Base-by-base conservation (phyloP, 2,797 vertebrate genomes). In the Valencia hispanica region DNA sequence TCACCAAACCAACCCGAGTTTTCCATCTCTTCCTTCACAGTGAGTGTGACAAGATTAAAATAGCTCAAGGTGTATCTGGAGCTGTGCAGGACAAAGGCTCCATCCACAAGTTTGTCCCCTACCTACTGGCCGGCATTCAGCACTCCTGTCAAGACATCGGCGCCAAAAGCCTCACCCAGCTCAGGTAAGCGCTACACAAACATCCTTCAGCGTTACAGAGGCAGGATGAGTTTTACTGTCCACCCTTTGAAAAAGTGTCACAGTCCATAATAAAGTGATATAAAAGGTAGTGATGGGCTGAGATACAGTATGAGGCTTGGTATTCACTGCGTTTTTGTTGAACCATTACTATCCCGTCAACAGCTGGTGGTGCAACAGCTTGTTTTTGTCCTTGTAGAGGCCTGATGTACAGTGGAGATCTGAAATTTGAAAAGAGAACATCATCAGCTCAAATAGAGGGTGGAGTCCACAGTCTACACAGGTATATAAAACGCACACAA, bases 101-200 rank as follows among this genome's bases (percentile, higher is more conserved):
- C 86, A 97, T 99, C 93, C 97, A 99, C 90, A 98, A 98, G 90
- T 99, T 99, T 82, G 93, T 99, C 73, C 98, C 98, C 0, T 99
- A 99, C 94, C 93, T 99, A 89, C 96, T 98, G 75, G 97, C 96
- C 70, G 98, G 98, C 74, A 97, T 97, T 87, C 98, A 99, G 93
- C 98, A 99, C 91, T 97, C 97, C 80, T 99, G 98, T 88, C 98
- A 99, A 91, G 98, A 99, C 89, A 99, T 99, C 20, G 98, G 98
- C 70, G 86, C 97, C 80, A 99, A 98, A 93, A 99, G 98, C 87
- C 93, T 99, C 87, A 98, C 97, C 15, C 98, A 98, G 93, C 95
- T 99, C 86, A 94, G 98, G 98, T 99, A 92, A 68, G 32, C n/a
- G 32, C 41, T 20, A 18, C 39, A 2, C 0, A 0, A 27, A 41